Percentiles rank a stretch among this genome's conserved stretches.
phyloP scores from a whole-genome alignment of 2,797 vertebrate genomes.

The Characodon lateralis region DNA sequence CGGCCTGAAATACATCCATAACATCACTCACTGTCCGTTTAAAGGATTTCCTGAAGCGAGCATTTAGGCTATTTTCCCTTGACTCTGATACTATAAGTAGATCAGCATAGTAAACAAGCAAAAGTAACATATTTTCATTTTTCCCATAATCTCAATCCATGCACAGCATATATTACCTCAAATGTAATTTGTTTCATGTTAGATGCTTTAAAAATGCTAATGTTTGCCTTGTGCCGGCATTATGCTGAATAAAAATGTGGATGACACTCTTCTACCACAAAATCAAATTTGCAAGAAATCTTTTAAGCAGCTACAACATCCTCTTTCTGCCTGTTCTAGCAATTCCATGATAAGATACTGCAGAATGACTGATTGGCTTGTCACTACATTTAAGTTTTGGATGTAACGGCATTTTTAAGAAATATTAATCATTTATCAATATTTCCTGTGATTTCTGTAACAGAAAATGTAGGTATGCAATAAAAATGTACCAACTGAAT shows the following conservation, averaged over 20 bases:
- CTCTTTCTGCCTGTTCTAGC: slow-evolving; percentile 3
- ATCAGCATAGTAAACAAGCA: slow-evolving; percentile 20
- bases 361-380: background rate
- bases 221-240: slow-evolving; percentile 39
- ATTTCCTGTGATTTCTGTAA: background rate
- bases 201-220: slow-evolving; percentile 37
- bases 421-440: background rate
- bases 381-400: background rate
- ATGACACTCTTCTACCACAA: slow-evolving; percentile 20
- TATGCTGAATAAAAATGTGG: slow-evolving; percentile 11
- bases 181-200: slow-evolving; percentile 35
- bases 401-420: background rate
- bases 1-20: slow-evolving; percentile 1
- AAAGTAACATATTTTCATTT: slow-evolving; percentile 26
- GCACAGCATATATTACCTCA: slow-evolving; percentile 19
- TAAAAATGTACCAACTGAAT: too few species aligned
- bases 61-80: background rate
- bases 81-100: slow-evolving; percentile 13
- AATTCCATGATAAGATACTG: background rate
- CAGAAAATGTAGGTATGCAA: background rate
- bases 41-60: background rate
- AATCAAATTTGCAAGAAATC: slow-evolving; percentile 44
- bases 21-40: slow-evolving; percentile 13
- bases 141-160: slow-evolving; percentile 8
- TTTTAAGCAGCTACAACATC: slow-evolving; percentile 25